Base-by-base conservation (phyloP, 1,140 invertebrate species). In the Cydia strobilella region DNA sequence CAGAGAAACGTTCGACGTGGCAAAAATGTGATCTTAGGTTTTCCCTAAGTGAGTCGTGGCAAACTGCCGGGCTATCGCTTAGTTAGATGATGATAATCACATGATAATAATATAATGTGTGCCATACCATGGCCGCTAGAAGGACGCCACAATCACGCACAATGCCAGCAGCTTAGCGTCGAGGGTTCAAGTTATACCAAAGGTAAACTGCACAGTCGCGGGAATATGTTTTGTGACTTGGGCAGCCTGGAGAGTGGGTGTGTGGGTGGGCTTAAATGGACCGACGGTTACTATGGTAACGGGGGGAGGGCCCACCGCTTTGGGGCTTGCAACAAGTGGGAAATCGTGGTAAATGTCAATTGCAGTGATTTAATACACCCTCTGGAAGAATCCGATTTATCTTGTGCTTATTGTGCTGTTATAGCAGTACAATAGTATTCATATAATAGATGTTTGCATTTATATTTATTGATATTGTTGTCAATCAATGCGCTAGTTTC, bases 251-350 rank as follows among this genome's bases (percentile, higher is more conserved):
- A n/a, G 71, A 12, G 42, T 62, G 23, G 39, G 65, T 20, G 66
- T n/a, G n/a, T n/a, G n/a, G n/a, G n/a, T n/a, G 74, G 76, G 77
- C 48, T 74, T 45, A 51, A 75, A 35, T 75, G 78, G 42, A 59
- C 74, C 31, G 74, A 27, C 62, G 74, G 82, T 83, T 74, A 45
- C 77, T 72, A 82, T 80, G 76, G 77, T 51, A 76, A 82, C 82
- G 23, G 31, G 42, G 54, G 62, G 72, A 48, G 79, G 74, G 25
- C 54, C 31, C 45, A 63, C 10, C 65, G 12, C 20, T 10, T 35
- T 20, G 66, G 51, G 69, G 62, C 54, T 76, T 80, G 77, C 82
- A 83, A 83, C 82, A 83, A 83, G 82, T 83, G 76, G 75, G 65
- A 18, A 35, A 69, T 35, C 65, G 20, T 69, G 65, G 42, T 69